These are phyloP conservation scores for Sebastes minor DNA, from an alignment of 2,797 vertebrate species.

Conservation along the genomic window DNA sequence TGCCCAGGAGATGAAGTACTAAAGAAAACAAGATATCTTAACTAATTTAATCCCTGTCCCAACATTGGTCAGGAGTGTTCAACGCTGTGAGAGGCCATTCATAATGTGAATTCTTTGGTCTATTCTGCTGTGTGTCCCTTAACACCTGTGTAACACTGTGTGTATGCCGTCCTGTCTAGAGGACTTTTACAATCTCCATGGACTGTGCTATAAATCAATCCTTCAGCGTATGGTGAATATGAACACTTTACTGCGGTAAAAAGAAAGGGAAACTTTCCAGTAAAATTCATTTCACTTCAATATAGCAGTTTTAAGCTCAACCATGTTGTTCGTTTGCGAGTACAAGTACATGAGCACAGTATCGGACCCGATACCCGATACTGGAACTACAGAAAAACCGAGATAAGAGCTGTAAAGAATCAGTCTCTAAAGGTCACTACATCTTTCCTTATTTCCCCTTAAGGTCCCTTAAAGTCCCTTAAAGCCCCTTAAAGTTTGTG, in stretches of 20 bases:
- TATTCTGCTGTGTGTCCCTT: conserved; percentile 1
- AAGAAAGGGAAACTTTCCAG: neutral
- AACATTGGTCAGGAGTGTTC: neutral
- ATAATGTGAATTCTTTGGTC: neutral
- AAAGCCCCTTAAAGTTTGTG: too few relatives aligned
- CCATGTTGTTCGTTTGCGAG: too few relatives aligned
- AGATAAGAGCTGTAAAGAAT: neutral
- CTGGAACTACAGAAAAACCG: neutral
- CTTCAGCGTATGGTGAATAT: neutral
- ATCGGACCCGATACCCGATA: too few relatives aligned
- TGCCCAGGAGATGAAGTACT: neutral
- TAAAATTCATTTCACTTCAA: neutral
- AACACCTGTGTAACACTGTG: neutral
- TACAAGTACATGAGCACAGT: too few relatives aligned
- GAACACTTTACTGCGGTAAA: neutral
- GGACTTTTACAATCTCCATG: neutral
- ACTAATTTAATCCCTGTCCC: neutral
- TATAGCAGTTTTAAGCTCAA: too few relatives aligned
- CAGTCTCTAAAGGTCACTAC: neutral
- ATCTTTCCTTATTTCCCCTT: conserved; percentile 4
- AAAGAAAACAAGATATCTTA: neutral
- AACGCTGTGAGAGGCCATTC: neutral
- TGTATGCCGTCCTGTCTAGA: conserved; percentile 5
- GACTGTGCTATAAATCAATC: neutral
- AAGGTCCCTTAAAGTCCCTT: too few relatives aligned